Conservation (phyloP, 2,888 invertebrate species). For the Coleophora flavipennella region DNA sequence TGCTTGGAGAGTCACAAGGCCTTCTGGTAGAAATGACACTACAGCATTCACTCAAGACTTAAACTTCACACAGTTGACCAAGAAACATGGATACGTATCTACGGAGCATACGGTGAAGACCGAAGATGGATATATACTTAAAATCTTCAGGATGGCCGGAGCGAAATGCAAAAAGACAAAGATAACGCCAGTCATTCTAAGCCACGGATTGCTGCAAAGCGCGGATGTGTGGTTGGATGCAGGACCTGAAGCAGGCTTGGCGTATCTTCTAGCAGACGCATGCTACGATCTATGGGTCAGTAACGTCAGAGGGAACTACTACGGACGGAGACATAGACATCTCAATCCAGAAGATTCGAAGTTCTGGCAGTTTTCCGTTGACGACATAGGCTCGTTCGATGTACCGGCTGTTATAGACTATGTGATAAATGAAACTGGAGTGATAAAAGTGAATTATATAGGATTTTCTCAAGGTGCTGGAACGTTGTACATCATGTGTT, state of each 20-base stretch:
- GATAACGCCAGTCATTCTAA: slow-evolving; percentile 14
- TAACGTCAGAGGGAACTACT: slow-evolving; percentile 24
- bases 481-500: slow-evolving; percentile 76
- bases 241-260: slow-evolving; percentile 12
- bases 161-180: slow-evolving; percentile 6
- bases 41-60: slow-evolving; percentile 3
- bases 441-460: slow-evolving; percentile 51
- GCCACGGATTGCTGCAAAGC: slow-evolving; percentile 17
- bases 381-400: slow-evolving; percentile 83
- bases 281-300: slow-evolving; percentile 17
- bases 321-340: slow-evolving; percentile 58
- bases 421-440: slow-evolving; percentile 31
- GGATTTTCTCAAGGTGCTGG: slow-evolving; percentile 86
- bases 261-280: slow-evolving; percentile 13
- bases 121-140: slow-evolving; percentile 17
- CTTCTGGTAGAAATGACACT: background rate
- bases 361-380: slow-evolving; percentile 78
- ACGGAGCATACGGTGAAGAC: slow-evolving; percentile 13
- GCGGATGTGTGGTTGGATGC: slow-evolving; percentile 15
- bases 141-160: slow-evolving; percentile 12
- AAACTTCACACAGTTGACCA: slow-evolving; percentile 12
- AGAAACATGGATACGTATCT: slow-evolving; percentile 9
- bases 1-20: background rate
- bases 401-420: slow-evolving; percentile 75
- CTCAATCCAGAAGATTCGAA: slow-evolving; percentile 32